These are phyloP conservation scores for Cydia strobilella DNA, from an alignment of 1,140 invertebrate species.

Conservation along the genomic window DNA sequence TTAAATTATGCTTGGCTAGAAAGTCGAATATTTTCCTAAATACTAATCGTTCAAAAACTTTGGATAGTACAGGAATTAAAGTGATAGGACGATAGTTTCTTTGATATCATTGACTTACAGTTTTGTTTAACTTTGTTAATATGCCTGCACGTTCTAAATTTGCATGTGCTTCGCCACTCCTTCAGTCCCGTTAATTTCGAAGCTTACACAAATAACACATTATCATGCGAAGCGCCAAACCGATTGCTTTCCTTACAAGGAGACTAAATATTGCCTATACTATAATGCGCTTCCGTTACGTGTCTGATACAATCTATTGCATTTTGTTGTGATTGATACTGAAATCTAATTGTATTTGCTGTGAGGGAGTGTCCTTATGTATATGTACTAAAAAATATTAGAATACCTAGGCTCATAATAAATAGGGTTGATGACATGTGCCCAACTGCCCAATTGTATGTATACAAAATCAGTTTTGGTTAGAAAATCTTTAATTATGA, in stretches of 20 bases:
- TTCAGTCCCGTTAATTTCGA: conserved; percentile 65
- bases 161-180: conserved; percentile 35
- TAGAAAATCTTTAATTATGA: too few species aligned
- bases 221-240: conserved; percentile 56
- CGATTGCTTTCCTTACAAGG: conserved; percentile 43
- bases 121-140: not conserved
- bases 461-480: too few species aligned
- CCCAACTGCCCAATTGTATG: too few species aligned
- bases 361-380: not conserved
- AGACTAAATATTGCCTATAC: conserved; percentile 21
- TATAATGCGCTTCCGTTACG: conserved; percentile 10
- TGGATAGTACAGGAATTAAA: too few species aligned
- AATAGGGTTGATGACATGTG: too few species aligned
- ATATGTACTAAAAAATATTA: not conserved
- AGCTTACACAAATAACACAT: conserved; percentile 52
- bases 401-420: not conserved
- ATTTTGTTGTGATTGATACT: not conserved
- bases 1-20: too few species aligned
- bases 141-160: not conserved
- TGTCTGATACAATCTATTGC: not conserved
- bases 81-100: too few species aligned
- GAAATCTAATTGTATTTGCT: not conserved
- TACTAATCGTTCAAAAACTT: too few species aligned
- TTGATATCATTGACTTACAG: too few species aligned
- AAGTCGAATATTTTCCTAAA: too few species aligned